phyloP scores from a whole-genome alignment of 2,797 vertebrate species.

The Trachops cirrhosus region DNA sequence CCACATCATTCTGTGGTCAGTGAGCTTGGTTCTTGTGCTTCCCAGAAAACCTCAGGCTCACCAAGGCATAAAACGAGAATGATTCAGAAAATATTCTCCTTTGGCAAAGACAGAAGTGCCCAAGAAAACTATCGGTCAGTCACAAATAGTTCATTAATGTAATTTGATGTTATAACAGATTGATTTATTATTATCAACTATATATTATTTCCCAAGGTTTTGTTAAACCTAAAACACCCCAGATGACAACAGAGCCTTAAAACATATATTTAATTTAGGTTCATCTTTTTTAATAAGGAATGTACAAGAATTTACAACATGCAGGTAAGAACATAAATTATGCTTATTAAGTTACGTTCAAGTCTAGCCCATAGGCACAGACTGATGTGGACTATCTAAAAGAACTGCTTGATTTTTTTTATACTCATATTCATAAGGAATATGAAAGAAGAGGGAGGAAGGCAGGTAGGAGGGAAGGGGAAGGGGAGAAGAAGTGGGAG shows the following conservation, averaged over 20 bases:
- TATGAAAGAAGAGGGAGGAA: neutral
- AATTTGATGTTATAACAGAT: neutral
- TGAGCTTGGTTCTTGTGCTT: neutral
- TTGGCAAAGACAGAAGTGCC: neutral
- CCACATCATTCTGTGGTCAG: neutral
- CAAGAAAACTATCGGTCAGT: neutral
- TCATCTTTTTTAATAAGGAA: neutral
- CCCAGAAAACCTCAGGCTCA: neutral
- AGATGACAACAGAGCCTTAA: neutral
- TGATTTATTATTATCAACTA: neutral
- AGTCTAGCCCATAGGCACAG: neutral
- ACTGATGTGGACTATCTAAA: neutral
- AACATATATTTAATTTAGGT: neutral
- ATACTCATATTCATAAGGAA: neutral
- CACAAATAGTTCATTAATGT: neutral
- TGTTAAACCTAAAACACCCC: neutral
- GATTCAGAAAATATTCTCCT: neutral
- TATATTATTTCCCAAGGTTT: neutral
- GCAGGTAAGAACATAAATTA: neutral
- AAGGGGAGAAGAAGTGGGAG: too few relatives aligned
- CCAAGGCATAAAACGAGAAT: neutral
- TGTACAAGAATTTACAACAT: neutral
- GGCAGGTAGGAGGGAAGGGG: too few relatives aligned
- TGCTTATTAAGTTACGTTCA: neutral
- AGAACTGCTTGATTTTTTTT: neutral